phyloP scores from a whole-genome alignment of 2,797 vertebrate species.

The Gobionotothen gibberifrons region DNA sequence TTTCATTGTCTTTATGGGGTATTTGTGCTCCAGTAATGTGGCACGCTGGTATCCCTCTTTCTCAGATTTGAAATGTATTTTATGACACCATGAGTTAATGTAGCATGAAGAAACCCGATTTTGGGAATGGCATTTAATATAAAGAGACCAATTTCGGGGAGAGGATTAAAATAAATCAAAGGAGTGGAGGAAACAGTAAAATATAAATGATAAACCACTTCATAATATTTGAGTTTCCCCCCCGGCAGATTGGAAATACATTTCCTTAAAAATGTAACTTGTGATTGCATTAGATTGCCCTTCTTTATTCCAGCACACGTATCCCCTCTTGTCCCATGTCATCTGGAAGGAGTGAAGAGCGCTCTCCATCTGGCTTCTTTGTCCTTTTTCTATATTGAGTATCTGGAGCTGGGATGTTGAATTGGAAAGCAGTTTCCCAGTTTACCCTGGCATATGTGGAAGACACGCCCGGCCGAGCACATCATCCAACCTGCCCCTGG shows the following conservation, averaged over 20 bases:
- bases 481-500: slow-evolving; percentile 77
- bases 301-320: slow-evolving; percentile 2
- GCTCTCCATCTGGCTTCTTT: slow-evolving; percentile 55
- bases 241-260: slow-evolving; percentile 6
- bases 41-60: slow-evolving; percentile 17
- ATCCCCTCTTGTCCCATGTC: slow-evolving; percentile 24
- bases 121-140: slow-evolving; percentile 45
- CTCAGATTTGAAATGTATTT: slow-evolving; percentile 50
- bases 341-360: slow-evolving; percentile 42
- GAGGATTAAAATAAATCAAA: slow-evolving; percentile 41
- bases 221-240: slow-evolving; percentile 34
- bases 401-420: slow-evolving; percentile 46
- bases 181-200: slow-evolving; percentile 9
- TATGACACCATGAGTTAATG: slow-evolving; percentile 49
- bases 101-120: slow-evolving; percentile 55
- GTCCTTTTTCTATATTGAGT: slow-evolving; percentile 49
- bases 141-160: slow-evolving; percentile 38
- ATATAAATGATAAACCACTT: slow-evolving; percentile 30
- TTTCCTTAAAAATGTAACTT: slow-evolving; percentile 30
- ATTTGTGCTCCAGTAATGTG: slow-evolving; percentile 41
- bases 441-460: slow-evolving; percentile 75
- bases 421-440: slow-evolving; percentile 60
- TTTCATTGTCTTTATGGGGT: slow-evolving; percentile 40
- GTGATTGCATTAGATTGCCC: slow-evolving; percentile 20
- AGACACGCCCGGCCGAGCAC: slow-evolving; percentile 71